phyloP scores from a whole-genome alignment of 2,888 invertebrate species.

The Cosmorhoe ocellata region DNA sequence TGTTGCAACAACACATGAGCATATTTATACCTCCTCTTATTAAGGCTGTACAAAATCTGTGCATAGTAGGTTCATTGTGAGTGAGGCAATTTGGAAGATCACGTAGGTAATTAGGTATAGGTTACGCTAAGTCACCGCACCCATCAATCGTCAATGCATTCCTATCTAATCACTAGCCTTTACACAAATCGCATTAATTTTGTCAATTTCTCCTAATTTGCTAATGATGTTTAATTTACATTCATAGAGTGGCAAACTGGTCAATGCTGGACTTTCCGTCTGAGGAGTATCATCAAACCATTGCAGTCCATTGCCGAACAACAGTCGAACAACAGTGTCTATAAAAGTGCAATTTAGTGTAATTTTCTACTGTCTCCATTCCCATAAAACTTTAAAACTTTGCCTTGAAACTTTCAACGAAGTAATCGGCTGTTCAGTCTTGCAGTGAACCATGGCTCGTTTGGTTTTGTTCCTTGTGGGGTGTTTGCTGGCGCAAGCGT shows the following conservation, averaged over 20 bases:
- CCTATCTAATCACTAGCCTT: slow-evolving; percentile 9
- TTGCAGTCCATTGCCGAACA: not conserved
- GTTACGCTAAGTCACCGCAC: no score
- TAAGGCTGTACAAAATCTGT: no score
- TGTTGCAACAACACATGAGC: no score
- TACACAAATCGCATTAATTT: not conserved
- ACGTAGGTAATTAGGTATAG: no score
- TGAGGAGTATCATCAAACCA: not conserved
- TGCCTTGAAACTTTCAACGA: no score
- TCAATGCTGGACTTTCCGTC: slow-evolving; percentile 8
- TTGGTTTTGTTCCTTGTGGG: slow-evolving; percentile 45
- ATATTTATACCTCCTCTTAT: no score
- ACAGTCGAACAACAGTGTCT: no score
- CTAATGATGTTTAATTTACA: slow-evolving; percentile 25
- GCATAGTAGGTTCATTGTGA: no score
- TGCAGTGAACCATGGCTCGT: slow-evolving; percentile 53
- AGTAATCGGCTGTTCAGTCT: slow-evolving; percentile 14
- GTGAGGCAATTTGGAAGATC: no score
- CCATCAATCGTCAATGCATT: not conserved
- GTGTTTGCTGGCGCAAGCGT: slow-evolving; percentile 52
- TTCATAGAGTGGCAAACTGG: not conserved
- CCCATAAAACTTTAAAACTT: no score
- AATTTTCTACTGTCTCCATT: no score
- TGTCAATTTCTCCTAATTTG: slow-evolving; percentile 13
- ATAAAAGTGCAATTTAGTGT: not conserved